These are phyloP conservation scores for Achatina immaculata DNA, from an alignment of 1,140 invertebrate species.

Conservation along the genomic window DNA sequence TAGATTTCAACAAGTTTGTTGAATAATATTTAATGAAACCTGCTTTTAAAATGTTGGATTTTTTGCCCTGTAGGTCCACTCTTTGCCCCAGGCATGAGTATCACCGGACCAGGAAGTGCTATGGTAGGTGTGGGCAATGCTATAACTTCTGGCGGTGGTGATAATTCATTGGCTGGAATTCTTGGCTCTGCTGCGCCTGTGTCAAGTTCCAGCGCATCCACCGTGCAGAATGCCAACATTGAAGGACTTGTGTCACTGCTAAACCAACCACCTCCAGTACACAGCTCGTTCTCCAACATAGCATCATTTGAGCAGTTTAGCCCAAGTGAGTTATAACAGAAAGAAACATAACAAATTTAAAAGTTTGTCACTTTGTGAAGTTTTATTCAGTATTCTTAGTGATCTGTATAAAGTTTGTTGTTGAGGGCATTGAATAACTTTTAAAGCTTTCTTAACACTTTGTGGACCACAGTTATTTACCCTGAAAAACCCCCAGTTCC, in stretches of 20 bases:
- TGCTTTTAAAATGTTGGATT: no score
- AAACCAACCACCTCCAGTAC: slow-evolving; percentile 21
- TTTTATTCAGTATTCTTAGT: no score
- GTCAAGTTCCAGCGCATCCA: slow-evolving; percentile 3
- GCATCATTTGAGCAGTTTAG: slow-evolving; percentile 30
- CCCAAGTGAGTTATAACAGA: slow-evolving; percentile 19
- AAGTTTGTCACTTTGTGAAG: neutral
- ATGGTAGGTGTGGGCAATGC: slow-evolving; percentile 18
- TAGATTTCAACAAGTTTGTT: no score
- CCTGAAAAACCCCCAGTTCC: no score
- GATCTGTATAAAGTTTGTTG: no score
- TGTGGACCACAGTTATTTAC: no score
- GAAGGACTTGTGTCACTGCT: slow-evolving; percentile 31
- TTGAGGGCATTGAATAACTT: no score
- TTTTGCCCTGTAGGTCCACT: slow-evolving; percentile 30
- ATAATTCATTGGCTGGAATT: slow-evolving; percentile 28
- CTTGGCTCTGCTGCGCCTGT: neutral
- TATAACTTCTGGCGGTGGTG: slow-evolving; percentile 21
- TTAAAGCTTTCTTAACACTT: no score
- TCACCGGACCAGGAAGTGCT: neutral
- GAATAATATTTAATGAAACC: no score
- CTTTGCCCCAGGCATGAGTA: slow-evolving; percentile 27
- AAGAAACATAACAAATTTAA: neutral
- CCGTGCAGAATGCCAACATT: slow-evolving; percentile 33
- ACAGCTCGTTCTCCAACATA: slow-evolving; percentile 9